phyloP scores from a whole-genome alignment of 2,797 vertebrate genomes.

The Myoxocephalus aenaeus region DNA sequence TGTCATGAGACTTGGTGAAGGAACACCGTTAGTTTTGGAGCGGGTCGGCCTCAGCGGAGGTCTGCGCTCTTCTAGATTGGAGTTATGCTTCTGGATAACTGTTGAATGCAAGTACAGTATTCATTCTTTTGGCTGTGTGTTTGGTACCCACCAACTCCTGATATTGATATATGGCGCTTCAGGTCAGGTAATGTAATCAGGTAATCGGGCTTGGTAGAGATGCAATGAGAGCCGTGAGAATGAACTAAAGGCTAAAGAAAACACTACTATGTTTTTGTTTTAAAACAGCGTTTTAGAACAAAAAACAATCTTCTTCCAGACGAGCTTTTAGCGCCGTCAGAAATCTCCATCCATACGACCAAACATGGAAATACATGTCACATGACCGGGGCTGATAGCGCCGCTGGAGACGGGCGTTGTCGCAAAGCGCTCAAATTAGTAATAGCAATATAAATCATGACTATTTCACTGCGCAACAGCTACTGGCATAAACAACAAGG shows the following conservation, averaged over 20 bases:
- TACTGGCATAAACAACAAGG: too few species aligned
- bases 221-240: background rate
- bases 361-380: too few species aligned
- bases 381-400: too few species aligned
- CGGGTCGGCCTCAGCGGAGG: background rate
- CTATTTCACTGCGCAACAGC: background rate
- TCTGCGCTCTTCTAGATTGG: background rate
- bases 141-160: background rate
- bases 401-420: too few species aligned
- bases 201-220: background rate
- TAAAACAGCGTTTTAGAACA: too few species aligned
- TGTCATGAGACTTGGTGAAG: background rate
- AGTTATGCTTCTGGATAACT: background rate
- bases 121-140: background rate
- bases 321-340: too few species aligned
- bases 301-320: too few species aligned
- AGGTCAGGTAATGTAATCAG: background rate
- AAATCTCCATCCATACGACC: too few species aligned
- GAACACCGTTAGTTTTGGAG: background rate
- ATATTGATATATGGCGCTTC: too few species aligned
- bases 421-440: too few species aligned
- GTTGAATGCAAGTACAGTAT: background rate
- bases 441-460: too few species aligned
- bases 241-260: background rate
- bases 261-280: too few species aligned